Percentiles rank a stretch among this genome's conserved stretches.
These are phyloP conservation scores for Caenorhabditis japonica DNA, from an alignment of 2,888 invertebrate species.

Conservation along the genomic window DNA sequence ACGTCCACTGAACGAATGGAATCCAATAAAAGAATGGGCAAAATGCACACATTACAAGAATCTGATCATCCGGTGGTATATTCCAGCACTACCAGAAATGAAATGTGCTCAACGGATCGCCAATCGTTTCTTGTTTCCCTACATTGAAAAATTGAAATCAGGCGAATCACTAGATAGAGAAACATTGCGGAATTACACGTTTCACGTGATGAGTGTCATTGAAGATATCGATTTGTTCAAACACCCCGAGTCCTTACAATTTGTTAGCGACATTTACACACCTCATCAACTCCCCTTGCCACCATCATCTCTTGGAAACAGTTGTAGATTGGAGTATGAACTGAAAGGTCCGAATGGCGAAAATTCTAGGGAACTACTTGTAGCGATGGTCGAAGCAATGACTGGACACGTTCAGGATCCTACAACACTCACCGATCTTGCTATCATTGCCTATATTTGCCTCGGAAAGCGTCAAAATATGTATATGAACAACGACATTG, in stretches of 20 bases:
- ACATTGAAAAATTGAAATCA: conserved; percentile 22
- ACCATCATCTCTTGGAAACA: conserved; percentile 16
- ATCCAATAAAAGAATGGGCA: conserved; percentile 56
- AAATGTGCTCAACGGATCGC: conserved; percentile 33
- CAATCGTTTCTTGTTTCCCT: conserved; percentile 45
- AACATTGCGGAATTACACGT: background rate
- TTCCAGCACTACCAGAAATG: conserved; percentile 35
- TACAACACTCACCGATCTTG: background rate
- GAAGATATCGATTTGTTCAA: background rate
- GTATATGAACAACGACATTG: background rate
- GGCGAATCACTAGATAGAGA: conserved; percentile 30
- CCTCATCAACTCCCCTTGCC: conserved; percentile 7
- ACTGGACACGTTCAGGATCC: conserved; percentile 12
- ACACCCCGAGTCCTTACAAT: background rate
- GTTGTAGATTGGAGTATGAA: conserved; percentile 7
- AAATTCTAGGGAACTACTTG: conserved; percentile 8
- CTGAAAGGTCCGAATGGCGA: conserved; percentile 24
- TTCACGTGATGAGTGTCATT: conserved; percentile 2
- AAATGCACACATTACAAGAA: conserved; percentile 37
- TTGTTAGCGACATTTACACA: conserved; percentile 5
- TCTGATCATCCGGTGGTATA: conserved; percentile 35
- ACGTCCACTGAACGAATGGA: conserved; percentile 48
- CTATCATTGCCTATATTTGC: conserved; percentile 1
- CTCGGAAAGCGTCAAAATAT: background rate
- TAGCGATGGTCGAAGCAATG: conserved; percentile 16